Evolutionary conservation across 2,888 invertebrate species (phyloP).

Genomic region (Pseudococcus jackbeardsleyi): DNA sequence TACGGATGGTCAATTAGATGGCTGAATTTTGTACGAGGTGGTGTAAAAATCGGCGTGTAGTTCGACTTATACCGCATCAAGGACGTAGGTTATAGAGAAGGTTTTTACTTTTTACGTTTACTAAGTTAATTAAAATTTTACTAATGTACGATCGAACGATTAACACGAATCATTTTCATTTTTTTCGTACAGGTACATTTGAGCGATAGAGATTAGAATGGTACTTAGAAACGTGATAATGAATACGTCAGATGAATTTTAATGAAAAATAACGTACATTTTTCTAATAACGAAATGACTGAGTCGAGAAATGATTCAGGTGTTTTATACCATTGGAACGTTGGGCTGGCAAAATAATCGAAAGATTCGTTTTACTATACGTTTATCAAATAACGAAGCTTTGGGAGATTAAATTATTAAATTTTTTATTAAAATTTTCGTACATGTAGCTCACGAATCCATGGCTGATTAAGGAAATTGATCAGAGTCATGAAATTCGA

Average conservation of each 20-base stretch:
- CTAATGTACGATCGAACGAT: neutral
- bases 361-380: neutral
- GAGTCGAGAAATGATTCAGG: neutral
- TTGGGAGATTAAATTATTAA: neutral
- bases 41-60: neutral
- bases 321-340: no score
- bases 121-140: neutral
- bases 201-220: neutral
- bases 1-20: neutral
- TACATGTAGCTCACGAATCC: no score
- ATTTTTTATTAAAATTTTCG: neutral
- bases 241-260: constrained; percentile 8
- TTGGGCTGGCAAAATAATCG: no score
- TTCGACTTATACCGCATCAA: neutral
- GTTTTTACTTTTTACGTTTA: constrained; percentile 10
- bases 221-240: neutral
- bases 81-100: neutral
- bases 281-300: neutral
- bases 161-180: neutral
- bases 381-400: neutral
- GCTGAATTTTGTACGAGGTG: neutral
- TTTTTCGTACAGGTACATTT: neutral
- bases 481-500: no score
- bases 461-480: no score
- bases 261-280: neutral